These are phyloP conservation scores for Sceloporus undulatus DNA, from an alignment of 2,113 vertebrate species.

Conservation along the genomic window DNA sequence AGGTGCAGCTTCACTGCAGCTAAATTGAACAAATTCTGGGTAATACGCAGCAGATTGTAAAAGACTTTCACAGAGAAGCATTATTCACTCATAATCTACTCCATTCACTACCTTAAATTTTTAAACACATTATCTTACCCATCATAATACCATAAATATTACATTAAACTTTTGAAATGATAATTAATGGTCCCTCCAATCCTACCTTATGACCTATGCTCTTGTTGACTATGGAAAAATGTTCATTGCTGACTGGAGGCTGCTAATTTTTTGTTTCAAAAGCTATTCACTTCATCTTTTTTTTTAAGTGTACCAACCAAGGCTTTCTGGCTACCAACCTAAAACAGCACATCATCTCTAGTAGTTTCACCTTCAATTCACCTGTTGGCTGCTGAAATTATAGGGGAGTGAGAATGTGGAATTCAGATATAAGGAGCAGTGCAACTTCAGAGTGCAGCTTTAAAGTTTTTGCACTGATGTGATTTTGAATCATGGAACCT, in stretches of 20 bases:
- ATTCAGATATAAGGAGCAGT: not conserved
- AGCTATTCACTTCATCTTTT: too few relatives aligned
- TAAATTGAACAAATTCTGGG: slow-evolving; percentile 50
- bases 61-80: slow-evolving; percentile 57
- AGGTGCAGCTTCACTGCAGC: not conserved
- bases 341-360: not conserved
- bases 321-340: not conserved
- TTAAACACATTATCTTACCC: slow-evolving; percentile 75
- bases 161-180: slow-evolving; percentile 68
- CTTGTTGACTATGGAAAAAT: not conserved
- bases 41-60: slow-evolving; percentile 40
- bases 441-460: not conserved
- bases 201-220: not conserved
- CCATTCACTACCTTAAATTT: slow-evolving; percentile 71
- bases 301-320: not conserved
- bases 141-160: slow-evolving; percentile 73
- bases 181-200: slow-evolving; percentile 36
- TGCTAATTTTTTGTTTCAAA: slow-evolving; percentile 4
- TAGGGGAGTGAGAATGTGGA: not conserved
- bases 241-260: not conserved
- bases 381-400: not conserved
- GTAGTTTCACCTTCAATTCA: not conserved
- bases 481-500: not conserved
- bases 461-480: not conserved
- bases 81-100: slow-evolving; percentile 51